These are phyloP conservation scores for Phytoseiulus persimilis DNA, from an alignment of 2,888 invertebrate species.

Conservation along the genomic window DNA sequence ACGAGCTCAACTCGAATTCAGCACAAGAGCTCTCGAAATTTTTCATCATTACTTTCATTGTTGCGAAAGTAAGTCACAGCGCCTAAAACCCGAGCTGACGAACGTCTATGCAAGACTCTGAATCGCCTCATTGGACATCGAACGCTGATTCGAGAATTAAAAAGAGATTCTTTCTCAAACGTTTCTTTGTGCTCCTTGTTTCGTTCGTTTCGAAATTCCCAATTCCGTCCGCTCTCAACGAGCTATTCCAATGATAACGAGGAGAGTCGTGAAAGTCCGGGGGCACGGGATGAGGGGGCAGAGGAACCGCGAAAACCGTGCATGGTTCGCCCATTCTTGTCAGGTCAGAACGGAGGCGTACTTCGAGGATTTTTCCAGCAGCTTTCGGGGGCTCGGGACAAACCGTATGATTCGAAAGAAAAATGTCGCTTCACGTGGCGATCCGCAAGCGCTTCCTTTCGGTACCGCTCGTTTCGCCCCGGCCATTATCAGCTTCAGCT, in stretches of 20 bases:
- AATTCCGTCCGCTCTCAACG: background rate
- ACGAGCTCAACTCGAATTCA: background rate
- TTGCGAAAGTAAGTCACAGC: background rate
- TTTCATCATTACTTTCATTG: slow-evolving; percentile 5
- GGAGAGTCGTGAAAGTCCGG: background rate
- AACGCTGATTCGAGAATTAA: background rate
- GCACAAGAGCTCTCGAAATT: background rate
- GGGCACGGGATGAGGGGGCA: too few relatives aligned
- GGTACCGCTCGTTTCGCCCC: too few relatives aligned
- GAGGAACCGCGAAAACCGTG: too few relatives aligned
- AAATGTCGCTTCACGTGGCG: too few relatives aligned
- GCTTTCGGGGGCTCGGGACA: too few relatives aligned
- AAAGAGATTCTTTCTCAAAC: background rate
- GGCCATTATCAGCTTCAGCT: too few relatives aligned
- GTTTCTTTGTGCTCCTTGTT: background rate
- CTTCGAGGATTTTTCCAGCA: too few relatives aligned
- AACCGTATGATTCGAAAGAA: too few relatives aligned
- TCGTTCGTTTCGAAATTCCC: background rate
- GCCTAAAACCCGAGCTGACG: background rate
- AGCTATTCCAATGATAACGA: background rate
- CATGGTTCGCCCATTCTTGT: too few relatives aligned
- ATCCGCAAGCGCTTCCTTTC: too few relatives aligned
- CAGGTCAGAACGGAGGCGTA: too few relatives aligned
- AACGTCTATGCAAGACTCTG: background rate
- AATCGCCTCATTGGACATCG: slow-evolving; percentile 5